phyloP scores from a whole-genome alignment of 2,888 invertebrate genomes.

The Xanthia togata region DNA sequence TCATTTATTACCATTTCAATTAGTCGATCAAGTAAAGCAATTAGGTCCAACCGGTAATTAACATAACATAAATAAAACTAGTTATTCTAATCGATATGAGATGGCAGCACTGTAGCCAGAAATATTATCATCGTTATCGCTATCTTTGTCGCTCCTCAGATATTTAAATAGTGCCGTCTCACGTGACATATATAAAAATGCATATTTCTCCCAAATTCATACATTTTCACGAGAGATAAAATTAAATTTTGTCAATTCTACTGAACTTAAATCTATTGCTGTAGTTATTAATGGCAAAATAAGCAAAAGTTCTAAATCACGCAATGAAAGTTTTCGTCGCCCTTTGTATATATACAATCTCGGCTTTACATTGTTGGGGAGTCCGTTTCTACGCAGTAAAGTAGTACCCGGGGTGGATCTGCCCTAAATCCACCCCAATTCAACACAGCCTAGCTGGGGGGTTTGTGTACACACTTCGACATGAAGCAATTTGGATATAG shows the following conservation, averaged over 20 bases:
- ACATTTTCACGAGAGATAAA: neutral
- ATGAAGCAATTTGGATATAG: constrained; percentile 24
- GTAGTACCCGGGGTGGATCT: constrained; percentile 46
- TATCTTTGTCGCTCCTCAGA: constrained; percentile 24
- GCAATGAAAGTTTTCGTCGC: constrained; percentile 37
- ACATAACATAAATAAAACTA: constrained; percentile 7
- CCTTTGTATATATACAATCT: neutral
- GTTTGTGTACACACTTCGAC: constrained; percentile 24
- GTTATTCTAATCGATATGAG: constrained; percentile 26
- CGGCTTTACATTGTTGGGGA: rapidly evolving
- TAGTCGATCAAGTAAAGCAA: neutral
- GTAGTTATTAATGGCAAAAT: neutral
- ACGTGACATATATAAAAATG: neutral
- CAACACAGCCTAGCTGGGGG: constrained; percentile 16
- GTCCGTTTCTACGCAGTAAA: constrained; percentile 53
- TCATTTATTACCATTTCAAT: neutral
- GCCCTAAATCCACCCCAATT: constrained; percentile 26
- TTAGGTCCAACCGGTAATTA: constrained; percentile 1
- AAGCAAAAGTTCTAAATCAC: constrained; percentile 21
- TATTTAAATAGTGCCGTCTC: constrained; percentile 16
- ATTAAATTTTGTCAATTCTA: neutral
- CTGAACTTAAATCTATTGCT: rapidly evolving
- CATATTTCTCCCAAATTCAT: neutral
- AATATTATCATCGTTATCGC: constrained; percentile 7
- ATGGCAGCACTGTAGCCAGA: constrained; percentile 34